These are phyloP conservation scores for Noturus placidus DNA, from an alignment of 2,113 vertebrate genomes.

Conservation along the genomic window DNA sequence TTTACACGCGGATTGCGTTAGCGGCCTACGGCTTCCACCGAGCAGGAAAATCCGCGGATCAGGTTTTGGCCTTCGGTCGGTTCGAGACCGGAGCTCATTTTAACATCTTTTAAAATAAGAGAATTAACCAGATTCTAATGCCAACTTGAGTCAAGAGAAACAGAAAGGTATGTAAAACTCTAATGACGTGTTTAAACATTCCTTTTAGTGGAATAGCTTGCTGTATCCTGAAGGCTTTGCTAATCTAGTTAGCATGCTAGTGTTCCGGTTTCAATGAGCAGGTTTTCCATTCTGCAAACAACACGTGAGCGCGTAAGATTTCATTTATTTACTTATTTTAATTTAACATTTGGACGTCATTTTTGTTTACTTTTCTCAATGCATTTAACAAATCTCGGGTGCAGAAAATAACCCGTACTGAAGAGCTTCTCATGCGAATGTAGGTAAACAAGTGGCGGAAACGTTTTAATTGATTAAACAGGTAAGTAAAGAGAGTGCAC, in stretches of 20 bases:
- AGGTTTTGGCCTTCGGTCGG: constrained; percentile 3
- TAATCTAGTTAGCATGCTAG: constrained; percentile 30
- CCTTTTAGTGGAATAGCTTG: not conserved
- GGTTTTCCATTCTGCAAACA: not conserved
- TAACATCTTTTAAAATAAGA: not conserved
- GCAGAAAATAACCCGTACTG: not conserved
- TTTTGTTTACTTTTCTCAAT: not conserved
- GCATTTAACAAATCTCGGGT: not conserved
- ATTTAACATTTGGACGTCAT: not conserved
- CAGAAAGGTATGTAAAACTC: not conserved
- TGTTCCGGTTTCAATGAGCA: not conserved
- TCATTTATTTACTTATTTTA: not conserved
- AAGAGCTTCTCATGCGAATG: not conserved
- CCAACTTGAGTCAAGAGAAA: not conserved
- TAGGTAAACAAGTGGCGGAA: constrained; percentile 7
- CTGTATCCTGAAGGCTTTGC: not conserved
- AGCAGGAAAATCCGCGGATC: constrained; percentile 41
- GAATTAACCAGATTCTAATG: not conserved
- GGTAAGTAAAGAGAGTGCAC: not conserved
- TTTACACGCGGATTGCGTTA: not conserved
- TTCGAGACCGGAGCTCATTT: not conserved
- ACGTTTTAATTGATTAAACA: not conserved
- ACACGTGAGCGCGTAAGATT: not conserved
- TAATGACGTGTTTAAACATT: not conserved
- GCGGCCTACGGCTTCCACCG: constrained; percentile 39